Evolutionary conservation across 2,797 vertebrate genomes (phyloP), one percentile per base, ranked within the genome.

Genomic region (Enteromius thamalakanensis): DNA sequence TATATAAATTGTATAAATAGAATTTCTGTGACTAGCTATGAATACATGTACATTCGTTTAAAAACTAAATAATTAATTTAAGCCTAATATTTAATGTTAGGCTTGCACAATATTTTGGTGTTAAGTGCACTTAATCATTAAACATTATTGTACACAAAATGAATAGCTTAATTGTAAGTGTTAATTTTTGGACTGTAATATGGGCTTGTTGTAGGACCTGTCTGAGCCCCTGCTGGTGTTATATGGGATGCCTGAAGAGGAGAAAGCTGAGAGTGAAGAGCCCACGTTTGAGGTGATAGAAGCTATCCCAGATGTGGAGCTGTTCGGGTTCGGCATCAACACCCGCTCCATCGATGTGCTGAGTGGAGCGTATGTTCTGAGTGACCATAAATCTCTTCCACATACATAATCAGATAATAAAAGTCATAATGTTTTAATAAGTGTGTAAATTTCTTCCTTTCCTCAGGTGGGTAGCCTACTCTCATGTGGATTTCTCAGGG

Each of bases 401-500:
- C 65, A 26, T 26, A 14, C 58, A 26, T 26, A 14, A 26, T 26
- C 23, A 26, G 58, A 26, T 26, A 12, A 4, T 26, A 26, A 26
- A 1, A 14, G 23, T 26, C 11, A 4, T 26, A 14, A 26, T 12
- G n/a, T 58, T 23, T 32, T 8, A 64, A 64, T 3, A 14, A 14
- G 58, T 26, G 15, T 64, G 60, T 32, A 9, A 4, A 19, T 34
- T 32, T 65, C 15, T 65, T 65, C 6, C 45, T 14, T 75, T 84
- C 42, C 23, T 9, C 87, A 99, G 98, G 12, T 99, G 98, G 98
- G 92, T 99, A 9, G 97, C 94, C 60, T 99, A 99, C 34, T 96
- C 96, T 75, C 95, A 96, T 10, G 95, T 96, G 90, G 97, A 98
- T 91, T 99, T 95, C 93, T 98, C 97, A 0, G 98, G 98, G 0